phyloP scores from a whole-genome alignment of 1,140 invertebrate genomes.

The Drosophila kurseongensis region DNA sequence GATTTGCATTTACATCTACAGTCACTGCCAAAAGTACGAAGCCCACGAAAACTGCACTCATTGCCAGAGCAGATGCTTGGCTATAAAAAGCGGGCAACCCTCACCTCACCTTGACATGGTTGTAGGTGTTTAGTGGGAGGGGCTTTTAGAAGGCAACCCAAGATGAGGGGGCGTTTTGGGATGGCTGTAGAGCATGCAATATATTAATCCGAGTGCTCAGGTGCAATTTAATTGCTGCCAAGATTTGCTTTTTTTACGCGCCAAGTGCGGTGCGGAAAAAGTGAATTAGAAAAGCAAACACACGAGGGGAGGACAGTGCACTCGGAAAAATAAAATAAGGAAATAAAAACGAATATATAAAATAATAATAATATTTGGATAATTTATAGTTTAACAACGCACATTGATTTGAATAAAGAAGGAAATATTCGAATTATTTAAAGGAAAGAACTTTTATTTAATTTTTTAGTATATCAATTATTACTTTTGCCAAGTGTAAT shows the following conservation, averaged over 20 bases:
- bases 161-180: conserved; percentile 8
- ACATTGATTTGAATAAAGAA: too few relatives aligned
- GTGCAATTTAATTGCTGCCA: conserved; percentile 82
- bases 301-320: not conserved
- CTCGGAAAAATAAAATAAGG: not conserved
- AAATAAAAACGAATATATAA: too few relatives aligned
- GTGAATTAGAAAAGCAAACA: conserved; percentile 42
- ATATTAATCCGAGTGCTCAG: conserved; percentile 75
- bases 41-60: conserved; percentile 42
- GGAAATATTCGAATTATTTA: too few relatives aligned
- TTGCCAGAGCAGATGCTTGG: conserved; percentile 52
- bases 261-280: conserved; percentile 29
- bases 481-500: not conserved
- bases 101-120: conserved; percentile 79
- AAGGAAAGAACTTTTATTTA: not conserved
- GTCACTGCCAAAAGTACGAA: conserved; percentile 35
- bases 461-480: not conserved
- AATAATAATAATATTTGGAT: too few relatives aligned
- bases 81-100: conserved; percentile 77
- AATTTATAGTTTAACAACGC: too few relatives aligned
- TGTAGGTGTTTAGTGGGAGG: conserved; percentile 30
- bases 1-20: conserved; percentile 46
- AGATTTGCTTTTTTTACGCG: conserved; percentile 61
- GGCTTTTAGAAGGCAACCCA: not conserved
- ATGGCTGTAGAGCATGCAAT: conserved; percentile 25